Conservation (phyloP, 2,797 vertebrate species). For the Epinephelus malabaricus region DNA sequence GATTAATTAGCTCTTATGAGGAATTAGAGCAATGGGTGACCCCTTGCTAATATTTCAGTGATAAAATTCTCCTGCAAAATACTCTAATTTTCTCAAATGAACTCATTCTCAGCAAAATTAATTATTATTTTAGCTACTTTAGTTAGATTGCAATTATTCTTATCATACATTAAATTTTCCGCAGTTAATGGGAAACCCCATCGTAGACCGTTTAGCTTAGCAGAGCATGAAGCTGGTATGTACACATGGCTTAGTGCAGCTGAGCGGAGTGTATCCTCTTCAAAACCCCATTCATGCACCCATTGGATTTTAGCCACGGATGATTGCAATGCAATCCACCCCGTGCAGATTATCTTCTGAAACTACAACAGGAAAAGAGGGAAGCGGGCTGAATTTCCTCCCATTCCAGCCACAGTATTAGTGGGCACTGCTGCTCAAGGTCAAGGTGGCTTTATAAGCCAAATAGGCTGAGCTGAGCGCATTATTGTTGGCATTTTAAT, state of each 20-base stretch:
- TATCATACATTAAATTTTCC: conserved; percentile 8
- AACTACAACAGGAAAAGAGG: conserved; percentile 54
- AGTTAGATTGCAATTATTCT: background rate
- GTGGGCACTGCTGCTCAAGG: conserved; percentile 28
- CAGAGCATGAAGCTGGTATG: conserved; percentile 36
- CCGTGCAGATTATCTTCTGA: conserved; percentile 58
- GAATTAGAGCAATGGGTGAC: background rate
- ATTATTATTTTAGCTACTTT: background rate
- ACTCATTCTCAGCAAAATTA: background rate
- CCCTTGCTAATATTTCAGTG: background rate
- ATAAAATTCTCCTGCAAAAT: conserved; percentile 7
- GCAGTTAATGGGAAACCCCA: conserved; percentile 15
- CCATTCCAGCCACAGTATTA: conserved; percentile 24
- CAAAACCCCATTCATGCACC: conserved; percentile 55
- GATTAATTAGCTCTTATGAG: conserved; percentile 7
- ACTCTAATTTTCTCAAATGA: background rate
- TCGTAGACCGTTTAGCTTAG: conserved; percentile 16
- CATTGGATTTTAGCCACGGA: conserved; percentile 44
- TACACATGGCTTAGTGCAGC: conserved; percentile 46
- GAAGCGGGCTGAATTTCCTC: conserved; percentile 48
- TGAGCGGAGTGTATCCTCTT: conserved; percentile 44
- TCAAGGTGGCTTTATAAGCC: conserved; percentile 29
- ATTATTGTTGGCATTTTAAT: background rate
- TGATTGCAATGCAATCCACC: conserved; percentile 61
- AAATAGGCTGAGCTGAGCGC: conserved; percentile 16